A percentile compares a stretch with the other conserved stretches of the same genome.
Evolutionary conservation across 2,888 invertebrate species (phyloP).

Genomic region (Luperina nickerlii): DNA sequence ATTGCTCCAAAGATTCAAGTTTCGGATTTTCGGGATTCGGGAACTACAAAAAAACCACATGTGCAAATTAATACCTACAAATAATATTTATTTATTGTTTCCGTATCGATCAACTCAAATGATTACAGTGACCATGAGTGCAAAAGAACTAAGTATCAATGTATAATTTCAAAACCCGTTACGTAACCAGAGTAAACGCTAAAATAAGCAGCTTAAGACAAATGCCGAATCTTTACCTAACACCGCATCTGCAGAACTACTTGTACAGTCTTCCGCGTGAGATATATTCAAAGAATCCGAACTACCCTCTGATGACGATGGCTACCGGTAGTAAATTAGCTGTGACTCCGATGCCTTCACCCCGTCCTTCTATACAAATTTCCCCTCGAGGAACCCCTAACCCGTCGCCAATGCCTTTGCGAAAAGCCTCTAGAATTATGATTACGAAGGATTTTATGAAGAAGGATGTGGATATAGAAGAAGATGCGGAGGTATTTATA

Average conservation of each 20-base stretch:
- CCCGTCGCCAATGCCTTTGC: slow-evolving; percentile 66
- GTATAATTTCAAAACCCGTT: slow-evolving; percentile 44
- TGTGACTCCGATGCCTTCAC: slow-evolving; percentile 61
- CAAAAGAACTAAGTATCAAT: slow-evolving; percentile 21
- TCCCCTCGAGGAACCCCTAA: slow-evolving; percentile 51
- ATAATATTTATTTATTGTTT: not conserved
- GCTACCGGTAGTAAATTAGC: slow-evolving; percentile 46
- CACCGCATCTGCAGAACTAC: slow-evolving; percentile 62
- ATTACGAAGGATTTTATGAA: slow-evolving; percentile 80
- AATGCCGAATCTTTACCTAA: slow-evolving; percentile 60
- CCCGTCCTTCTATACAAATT: slow-evolving; percentile 59
- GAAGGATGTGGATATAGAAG: slow-evolving; percentile 77
- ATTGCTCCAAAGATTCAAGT: not conserved
- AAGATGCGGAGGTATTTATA: slow-evolving; percentile 74
- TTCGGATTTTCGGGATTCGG: not conserved
- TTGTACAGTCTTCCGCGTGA: slow-evolving; percentile 60
- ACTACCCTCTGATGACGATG: slow-evolving; percentile 62
- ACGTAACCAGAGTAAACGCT: slow-evolving; percentile 35
- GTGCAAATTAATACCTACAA: not conserved
- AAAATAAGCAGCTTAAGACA: slow-evolving; percentile 63
- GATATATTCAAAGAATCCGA: slow-evolving; percentile 53
- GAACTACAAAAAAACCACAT: not conserved
- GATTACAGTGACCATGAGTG: slow-evolving; percentile 29
- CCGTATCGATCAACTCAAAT: not conserved
- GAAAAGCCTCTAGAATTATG: slow-evolving; percentile 66